Conservation (phyloP, 2,888 invertebrate species). For the Clistopyga incitator region DNA sequence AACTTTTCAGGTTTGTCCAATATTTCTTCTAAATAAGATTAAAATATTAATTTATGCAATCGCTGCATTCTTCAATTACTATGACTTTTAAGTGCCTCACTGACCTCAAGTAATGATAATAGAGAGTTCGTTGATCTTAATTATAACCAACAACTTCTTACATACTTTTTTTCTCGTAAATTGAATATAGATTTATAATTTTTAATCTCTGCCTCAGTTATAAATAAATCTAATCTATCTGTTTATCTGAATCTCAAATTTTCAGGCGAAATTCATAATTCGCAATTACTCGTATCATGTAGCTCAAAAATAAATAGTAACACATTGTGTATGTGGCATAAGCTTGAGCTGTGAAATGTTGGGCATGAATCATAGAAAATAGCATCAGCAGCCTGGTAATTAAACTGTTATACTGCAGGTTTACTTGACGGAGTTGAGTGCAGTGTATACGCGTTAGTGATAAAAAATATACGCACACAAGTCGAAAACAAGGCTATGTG, state of each 20-base stretch:
- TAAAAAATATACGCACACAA: conserved; percentile 20
- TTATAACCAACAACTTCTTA: too few species aligned
- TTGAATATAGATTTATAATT: too few species aligned
- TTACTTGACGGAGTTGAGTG: not conserved
- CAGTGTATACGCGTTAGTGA: not conserved
- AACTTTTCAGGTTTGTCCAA: too few species aligned
- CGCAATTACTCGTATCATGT: not conserved
- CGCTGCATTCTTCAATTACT: too few species aligned
- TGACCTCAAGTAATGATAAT: too few species aligned
- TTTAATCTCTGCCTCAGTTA: not conserved
- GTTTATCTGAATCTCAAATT: not conserved
- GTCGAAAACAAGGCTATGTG: not conserved
- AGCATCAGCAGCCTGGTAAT: not conserved
- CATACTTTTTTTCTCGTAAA: too few species aligned
- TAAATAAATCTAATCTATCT: not conserved
- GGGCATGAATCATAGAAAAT: too few species aligned
- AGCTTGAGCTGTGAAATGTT: not conserved
- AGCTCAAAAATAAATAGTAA: not conserved
- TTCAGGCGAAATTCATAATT: not conserved
- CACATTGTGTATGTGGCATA: not conserved
- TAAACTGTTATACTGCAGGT: not conserved
- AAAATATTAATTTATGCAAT: too few species aligned
- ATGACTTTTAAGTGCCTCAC: too few species aligned
- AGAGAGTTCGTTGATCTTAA: too few species aligned
- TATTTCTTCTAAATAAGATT: too few species aligned